phyloP scores from a whole-genome alignment of 2,113 vertebrate genomes.

The Mobula birostris region DNA sequence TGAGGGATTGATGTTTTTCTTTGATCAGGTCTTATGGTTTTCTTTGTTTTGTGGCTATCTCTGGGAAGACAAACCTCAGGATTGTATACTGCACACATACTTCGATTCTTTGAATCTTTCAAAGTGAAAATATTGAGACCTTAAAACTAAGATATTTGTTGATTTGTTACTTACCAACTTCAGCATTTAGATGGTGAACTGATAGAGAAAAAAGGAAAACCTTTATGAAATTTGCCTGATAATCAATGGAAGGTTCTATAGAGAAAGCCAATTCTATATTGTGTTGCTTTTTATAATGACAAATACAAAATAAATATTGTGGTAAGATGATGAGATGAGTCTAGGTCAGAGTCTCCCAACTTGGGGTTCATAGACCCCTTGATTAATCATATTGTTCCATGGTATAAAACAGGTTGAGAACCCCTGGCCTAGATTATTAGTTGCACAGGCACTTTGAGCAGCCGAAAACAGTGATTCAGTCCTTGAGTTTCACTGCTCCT shows the following conservation, averaged over 20 bases:
- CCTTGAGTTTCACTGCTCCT: background rate
- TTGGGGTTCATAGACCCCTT: too few species aligned
- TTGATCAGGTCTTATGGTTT: too few species aligned
- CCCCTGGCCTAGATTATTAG: too few species aligned
- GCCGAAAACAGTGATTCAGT: background rate
- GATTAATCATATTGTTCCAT: too few species aligned
- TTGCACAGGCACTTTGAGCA: background rate
- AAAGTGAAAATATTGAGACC: too few species aligned
- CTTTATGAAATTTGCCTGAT: background rate
- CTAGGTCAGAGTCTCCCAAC: background rate
- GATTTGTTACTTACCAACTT: background rate
- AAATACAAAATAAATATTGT: background rate
- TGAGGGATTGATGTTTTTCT: too few species aligned
- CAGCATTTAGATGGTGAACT: background rate
- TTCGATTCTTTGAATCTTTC: too few species aligned
- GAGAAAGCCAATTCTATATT: background rate
- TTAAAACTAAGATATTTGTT: background rate
- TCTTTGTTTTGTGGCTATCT: too few species aligned
- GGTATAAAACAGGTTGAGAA: too few species aligned
- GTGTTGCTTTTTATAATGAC: background rate
- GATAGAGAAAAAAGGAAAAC: background rate
- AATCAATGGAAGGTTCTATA: background rate
- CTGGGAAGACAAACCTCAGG: too few species aligned
- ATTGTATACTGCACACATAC: too few species aligned
- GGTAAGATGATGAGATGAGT: background rate